Evolutionary conservation across 35 echinoderm and acorn worm species (phyloP).

Genomic region (Strongylocentrotus purpuratus): DNA sequence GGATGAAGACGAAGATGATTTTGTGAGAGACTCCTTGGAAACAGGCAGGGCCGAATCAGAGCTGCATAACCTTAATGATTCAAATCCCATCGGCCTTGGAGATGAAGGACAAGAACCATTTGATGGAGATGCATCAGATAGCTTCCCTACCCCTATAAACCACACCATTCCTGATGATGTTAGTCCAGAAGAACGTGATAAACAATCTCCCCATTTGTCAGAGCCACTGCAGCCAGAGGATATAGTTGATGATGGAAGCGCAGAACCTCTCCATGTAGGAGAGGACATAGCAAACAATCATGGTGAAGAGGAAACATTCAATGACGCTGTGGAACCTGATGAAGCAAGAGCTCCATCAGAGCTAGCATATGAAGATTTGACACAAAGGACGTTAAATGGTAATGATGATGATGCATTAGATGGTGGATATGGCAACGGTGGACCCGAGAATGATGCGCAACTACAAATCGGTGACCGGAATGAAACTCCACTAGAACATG

Average conservation of each 20-base stretch:
- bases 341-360: background rate
- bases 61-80: background rate
- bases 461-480: background rate
- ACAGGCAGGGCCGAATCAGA: constrained; percentile 1
- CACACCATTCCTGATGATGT: background rate
- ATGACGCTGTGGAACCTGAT: background rate
- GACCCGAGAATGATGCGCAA: background rate
- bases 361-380: background rate
- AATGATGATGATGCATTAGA: background rate
- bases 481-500: background rate
- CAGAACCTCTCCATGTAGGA: background rate
- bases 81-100: constrained; percentile 30
- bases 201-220: background rate
- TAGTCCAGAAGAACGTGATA: background rate
- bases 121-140: constrained; percentile 35
- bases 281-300: background rate
- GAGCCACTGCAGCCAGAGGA: background rate
- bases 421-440: background rate
- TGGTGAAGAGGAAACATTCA: background rate
- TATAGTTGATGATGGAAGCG: background rate
- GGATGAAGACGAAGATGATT: constrained; percentile 31
- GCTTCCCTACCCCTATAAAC: background rate
- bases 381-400: background rate
- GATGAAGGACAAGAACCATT: constrained; percentile 22
- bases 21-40: constrained; percentile 33